These are phyloP conservation scores for Erythrocercus mccallii DNA, from an alignment of 2,113 vertebrate species.

Conservation along the genomic window DNA sequence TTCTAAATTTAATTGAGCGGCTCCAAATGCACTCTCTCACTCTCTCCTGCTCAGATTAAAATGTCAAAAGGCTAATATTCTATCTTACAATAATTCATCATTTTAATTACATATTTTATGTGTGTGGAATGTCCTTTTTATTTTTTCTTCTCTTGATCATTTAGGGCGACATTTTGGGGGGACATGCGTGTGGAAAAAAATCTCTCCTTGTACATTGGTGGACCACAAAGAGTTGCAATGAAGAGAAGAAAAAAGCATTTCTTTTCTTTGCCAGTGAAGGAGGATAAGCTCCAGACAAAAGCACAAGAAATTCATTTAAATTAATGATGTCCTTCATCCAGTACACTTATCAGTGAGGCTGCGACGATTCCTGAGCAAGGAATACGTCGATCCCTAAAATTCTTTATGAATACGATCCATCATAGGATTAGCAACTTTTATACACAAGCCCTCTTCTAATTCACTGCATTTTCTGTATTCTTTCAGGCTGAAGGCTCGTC, in stretches of 20 bases:
- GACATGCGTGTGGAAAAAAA: neutral
- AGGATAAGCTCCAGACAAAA: slow-evolving; percentile 44
- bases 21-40: slow-evolving; percentile 72
- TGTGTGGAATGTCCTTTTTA: slow-evolving; percentile 72
- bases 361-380: neutral
- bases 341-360: neutral
- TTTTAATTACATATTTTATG: slow-evolving; percentile 85
- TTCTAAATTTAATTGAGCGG: slow-evolving; percentile 84
- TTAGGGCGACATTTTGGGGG: slow-evolving; percentile 57
- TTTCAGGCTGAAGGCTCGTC: neutral
- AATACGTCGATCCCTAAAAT: neutral
- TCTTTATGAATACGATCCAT: slow-evolving; percentile 51
- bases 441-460: slow-evolving; percentile 22
- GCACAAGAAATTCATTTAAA: slow-evolving; percentile 41
- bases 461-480: neutral
- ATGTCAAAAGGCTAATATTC: slow-evolving; percentile 88
- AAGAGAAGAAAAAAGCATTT: slow-evolving; percentile 13
- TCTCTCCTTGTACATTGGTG: neutral
- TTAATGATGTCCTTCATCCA: slow-evolving; percentile 18
- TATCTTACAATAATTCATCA: slow-evolving; percentile 84
- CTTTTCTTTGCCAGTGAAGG: neutral
- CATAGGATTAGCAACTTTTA: slow-evolving; percentile 31
- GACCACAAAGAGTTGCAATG: neutral
- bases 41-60: slow-evolving; percentile 78
- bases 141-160: slow-evolving; percentile 20